Percentiles rank a stretch among this genome's conserved stretches.
Evolutionary conservation across 2,113 vertebrate species (phyloP).

Genomic region (Motacilla tschutschensis): DNA sequence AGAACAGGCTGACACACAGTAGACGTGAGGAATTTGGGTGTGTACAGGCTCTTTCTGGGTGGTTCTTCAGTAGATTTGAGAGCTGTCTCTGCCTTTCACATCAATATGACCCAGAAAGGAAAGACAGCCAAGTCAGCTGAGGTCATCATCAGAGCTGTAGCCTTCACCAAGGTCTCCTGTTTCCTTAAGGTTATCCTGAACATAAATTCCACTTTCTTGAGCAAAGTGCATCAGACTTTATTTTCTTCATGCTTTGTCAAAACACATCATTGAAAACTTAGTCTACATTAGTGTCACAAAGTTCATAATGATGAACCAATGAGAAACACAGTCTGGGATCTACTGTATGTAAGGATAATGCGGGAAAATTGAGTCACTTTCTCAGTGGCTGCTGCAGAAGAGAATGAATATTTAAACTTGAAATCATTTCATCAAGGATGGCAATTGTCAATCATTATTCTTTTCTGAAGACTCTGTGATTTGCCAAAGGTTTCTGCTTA

Average conservation of each 20-base stretch:
- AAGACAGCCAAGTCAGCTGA: constrained; percentile 39
- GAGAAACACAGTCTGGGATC: not conserved
- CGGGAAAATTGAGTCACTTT: not conserved
- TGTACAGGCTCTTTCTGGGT: constrained; percentile 65
- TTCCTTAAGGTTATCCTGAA: constrained; percentile 61
- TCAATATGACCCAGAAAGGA: constrained; percentile 84
- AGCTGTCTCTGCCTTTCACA: constrained; percentile 78
- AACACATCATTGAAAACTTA: constrained; percentile 34
- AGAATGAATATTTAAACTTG: not conserved
- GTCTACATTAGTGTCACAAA: not conserved
- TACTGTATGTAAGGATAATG: not conserved
- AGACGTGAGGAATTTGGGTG: constrained; percentile 63
- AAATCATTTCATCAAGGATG: not conserved
- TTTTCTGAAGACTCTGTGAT: not conserved
- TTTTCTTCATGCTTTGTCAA: constrained; percentile 77
- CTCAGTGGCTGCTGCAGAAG: not conserved
- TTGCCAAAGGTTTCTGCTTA: not conserved
- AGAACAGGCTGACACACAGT: constrained; percentile 57
- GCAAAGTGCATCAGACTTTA: constrained; percentile 65
- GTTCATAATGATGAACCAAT: not conserved
- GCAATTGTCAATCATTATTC: not conserved
- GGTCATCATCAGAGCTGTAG: constrained; percentile 55
- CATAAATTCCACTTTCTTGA: constrained; percentile 50
- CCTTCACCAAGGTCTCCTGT: constrained; percentile 42
- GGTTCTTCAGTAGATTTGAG: constrained; percentile 71